Percentiles rank a stretch among this genome's conserved stretches.
These are phyloP conservation scores for Aldrovandia affinis DNA, from an alignment of 2,797 vertebrate genomes.

Conservation along the genomic window DNA sequence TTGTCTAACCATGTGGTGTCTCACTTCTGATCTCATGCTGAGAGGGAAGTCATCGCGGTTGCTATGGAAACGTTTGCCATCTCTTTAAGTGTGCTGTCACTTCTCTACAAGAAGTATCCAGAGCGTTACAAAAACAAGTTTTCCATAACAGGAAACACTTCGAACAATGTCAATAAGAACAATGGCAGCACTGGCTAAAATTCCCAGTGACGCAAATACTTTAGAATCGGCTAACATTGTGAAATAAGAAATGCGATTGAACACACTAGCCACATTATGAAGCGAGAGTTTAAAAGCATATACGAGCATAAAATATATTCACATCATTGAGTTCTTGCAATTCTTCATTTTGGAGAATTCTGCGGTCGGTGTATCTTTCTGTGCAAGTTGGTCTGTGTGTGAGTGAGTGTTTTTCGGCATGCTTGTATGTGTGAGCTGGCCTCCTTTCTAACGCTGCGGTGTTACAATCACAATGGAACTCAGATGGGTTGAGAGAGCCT, in stretches of 20 bases:
- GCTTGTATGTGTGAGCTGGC: background rate
- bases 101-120: background rate
- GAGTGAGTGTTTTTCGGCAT: background rate
- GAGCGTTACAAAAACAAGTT: background rate
- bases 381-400: background rate
- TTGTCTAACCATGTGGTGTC: background rate
- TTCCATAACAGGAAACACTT: background rate
- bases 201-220: background rate
- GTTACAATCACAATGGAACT: background rate
- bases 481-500: conserved; percentile 22
- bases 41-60: background rate
- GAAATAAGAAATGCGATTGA: background rate
- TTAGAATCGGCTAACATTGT: background rate
- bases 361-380: background rate
- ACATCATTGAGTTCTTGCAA: too few species aligned
- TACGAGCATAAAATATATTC: too few species aligned
- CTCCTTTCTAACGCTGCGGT: background rate
- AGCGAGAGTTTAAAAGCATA: too few species aligned
- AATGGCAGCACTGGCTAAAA: background rate
- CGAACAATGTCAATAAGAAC: background rate
- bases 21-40: conserved; percentile 6
- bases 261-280: too few species aligned
- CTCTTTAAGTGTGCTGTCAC: background rate
- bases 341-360: background rate
- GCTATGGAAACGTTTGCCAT: background rate